A percentile compares a stretch with the other conserved stretches of the same genome.
These are phyloP conservation scores for Tinamus major DNA, from an alignment of 2,797 vertebrate genomes.

Conservation along the genomic window DNA sequence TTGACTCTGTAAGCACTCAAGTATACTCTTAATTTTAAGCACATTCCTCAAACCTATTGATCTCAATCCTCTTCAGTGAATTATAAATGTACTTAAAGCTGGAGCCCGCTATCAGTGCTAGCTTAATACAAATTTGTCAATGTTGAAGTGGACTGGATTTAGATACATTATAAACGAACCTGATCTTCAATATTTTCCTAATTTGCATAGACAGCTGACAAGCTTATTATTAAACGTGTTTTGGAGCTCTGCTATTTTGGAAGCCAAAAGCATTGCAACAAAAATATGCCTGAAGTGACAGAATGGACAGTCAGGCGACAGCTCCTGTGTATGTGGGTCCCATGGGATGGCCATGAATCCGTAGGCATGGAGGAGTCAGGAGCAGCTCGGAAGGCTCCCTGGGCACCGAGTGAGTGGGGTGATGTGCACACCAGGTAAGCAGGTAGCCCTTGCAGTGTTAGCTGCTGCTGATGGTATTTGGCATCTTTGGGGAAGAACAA, in stretches of 20 bases:
- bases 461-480: neutral
- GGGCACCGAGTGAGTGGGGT: neutral
- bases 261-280: neutral
- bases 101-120: conserved; percentile 41
- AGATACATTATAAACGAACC: conserved; percentile 45
- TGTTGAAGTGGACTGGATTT: conserved; percentile 69
- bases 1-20: conserved; percentile 58
- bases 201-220: conserved; percentile 19
- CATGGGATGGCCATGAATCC: neutral
- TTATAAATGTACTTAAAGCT: conserved; percentile 64
- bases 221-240: neutral
- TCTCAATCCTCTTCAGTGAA: conserved; percentile 61
- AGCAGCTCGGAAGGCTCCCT: neutral
- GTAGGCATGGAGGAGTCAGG: neutral
- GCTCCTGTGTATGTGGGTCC: accelerated
- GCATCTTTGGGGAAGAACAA: neutral
- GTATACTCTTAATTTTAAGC: conserved; percentile 63
- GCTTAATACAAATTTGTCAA: conserved; percentile 49
- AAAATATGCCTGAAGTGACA: neutral
- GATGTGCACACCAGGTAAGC: neutral
- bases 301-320: neutral
- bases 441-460: neutral
- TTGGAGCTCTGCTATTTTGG: neutral
- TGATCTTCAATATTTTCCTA: conserved; percentile 39
- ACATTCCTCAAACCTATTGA: conserved; percentile 67